Evolutionary conservation across 2,888 invertebrate species (phyloP).

Genomic region (Oxycera nigricornis): DNA sequence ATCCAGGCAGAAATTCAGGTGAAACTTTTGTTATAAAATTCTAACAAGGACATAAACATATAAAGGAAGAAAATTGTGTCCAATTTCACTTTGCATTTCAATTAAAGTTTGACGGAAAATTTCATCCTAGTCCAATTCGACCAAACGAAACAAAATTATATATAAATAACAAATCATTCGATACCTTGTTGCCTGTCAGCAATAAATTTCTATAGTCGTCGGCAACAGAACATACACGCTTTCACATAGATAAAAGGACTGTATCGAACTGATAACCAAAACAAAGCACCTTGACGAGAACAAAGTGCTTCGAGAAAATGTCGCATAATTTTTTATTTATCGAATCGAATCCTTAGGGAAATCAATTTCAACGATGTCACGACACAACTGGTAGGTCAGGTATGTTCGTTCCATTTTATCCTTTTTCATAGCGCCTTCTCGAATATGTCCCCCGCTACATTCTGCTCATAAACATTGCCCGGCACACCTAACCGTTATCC

Average conservation of each 20-base stretch:
- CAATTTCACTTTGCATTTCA: too few relatives aligned
- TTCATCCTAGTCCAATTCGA: too few relatives aligned
- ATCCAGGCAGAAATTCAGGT: too few relatives aligned
- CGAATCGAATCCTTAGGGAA: slow-evolving; percentile 45
- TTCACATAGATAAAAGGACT: slow-evolving; percentile 16
- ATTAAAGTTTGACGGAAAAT: too few relatives aligned
- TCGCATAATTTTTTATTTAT: slow-evolving; percentile 47
- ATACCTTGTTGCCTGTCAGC: slow-evolving; percentile 10
- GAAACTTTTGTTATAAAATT: too few relatives aligned
- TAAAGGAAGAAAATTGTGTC: too few relatives aligned
- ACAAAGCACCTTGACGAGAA: slow-evolving; percentile 16
- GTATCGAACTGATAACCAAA: neutral
- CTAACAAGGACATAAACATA: too few relatives aligned
- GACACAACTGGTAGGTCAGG: neutral
- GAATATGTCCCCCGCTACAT: neutral
- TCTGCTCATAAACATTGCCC: neutral
- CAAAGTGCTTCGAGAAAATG: slow-evolving; percentile 35
- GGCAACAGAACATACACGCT: neutral
- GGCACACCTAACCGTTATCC: neutral
- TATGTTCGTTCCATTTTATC: neutral
- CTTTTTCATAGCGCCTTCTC: neutral
- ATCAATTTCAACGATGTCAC: slow-evolving; percentile 45
- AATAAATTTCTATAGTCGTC: slow-evolving; percentile 33
- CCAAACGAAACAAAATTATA: too few relatives aligned
- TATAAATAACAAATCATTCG: slow-evolving; percentile 34